phyloP scores from a whole-genome alignment of 2,888 invertebrate genomes.

The Meteorus cinctellus region DNA sequence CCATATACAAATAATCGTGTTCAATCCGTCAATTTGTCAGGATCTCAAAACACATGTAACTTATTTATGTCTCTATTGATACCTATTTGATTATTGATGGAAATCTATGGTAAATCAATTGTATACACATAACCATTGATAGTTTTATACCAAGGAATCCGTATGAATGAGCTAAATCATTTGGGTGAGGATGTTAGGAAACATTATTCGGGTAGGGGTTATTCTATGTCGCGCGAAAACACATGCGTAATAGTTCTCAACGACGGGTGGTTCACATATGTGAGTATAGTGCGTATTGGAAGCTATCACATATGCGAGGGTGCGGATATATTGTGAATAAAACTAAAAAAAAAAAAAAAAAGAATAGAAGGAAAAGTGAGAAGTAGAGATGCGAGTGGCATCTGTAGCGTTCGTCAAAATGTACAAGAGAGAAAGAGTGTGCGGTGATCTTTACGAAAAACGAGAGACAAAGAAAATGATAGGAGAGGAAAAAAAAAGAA shows the following conservation, averaged over 20 bases:
- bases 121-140: constrained; percentile 7
- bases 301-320: constrained; percentile 47
- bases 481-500: constrained; percentile 19
- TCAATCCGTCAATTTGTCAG: not conserved
- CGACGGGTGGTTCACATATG: constrained; percentile 45
- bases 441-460: constrained; percentile 19
- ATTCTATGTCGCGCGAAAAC: constrained; percentile 48
- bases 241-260: constrained; percentile 60
- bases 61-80: not conserved
- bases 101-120: constrained; percentile 33
- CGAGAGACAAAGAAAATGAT: constrained; percentile 32
- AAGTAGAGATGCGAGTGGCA: not conserved
- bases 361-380: constrained; percentile 13
- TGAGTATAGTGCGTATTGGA: constrained; percentile 39
- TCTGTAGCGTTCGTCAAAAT: constrained; percentile 17
- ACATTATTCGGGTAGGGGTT: constrained; percentile 8
- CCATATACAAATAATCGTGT: not conserved
- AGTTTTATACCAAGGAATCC: constrained; percentile 54
- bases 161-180: constrained; percentile 64
- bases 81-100: constrained; percentile 3
- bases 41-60: not conserved
- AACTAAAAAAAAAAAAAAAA: not conserved
- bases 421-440: constrained; percentile 16
- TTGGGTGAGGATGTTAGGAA: constrained; percentile 55
- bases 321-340: constrained; percentile 34